Conservation (phyloP, 92 coral and sea anemone species). For the Bergia puertoricense region DNA sequence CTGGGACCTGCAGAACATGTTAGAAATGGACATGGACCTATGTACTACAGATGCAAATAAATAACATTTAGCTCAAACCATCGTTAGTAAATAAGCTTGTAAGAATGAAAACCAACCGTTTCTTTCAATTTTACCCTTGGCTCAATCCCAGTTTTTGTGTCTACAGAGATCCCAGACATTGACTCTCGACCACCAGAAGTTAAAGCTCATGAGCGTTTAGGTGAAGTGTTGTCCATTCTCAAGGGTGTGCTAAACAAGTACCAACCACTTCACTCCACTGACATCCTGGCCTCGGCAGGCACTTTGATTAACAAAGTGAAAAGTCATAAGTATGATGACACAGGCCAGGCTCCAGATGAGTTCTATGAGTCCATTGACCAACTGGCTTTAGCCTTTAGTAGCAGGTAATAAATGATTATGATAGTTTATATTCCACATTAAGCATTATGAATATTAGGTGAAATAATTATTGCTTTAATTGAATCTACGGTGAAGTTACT, state of each 20-base stretch:
- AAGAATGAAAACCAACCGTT: no score
- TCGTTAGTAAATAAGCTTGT: no score
- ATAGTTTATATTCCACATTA: not conserved
- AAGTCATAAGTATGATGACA: slow-evolving; percentile 83
- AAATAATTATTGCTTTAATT: not conserved
- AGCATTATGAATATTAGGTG: no score
- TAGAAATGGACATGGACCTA: no score
- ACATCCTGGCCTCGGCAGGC: slow-evolving; percentile 96
- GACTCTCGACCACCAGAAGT: slow-evolving; percentile 71
- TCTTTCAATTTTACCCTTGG: no score
- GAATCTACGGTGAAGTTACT: no score
- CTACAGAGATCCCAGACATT: slow-evolving; percentile 67
- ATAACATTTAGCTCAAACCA: no score
- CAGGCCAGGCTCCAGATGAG: slow-evolving; percentile 84
- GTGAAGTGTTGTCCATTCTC: slow-evolving; percentile 88
- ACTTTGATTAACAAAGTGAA: slow-evolving; percentile 84
- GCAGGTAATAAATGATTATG: slow-evolving; percentile 64
- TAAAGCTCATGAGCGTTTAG: slow-evolving; percentile 91
- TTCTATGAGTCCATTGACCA: slow-evolving; percentile 97
- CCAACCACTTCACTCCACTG: slow-evolving; percentile 87
- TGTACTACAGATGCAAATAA: no score
- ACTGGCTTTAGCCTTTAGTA: slow-evolving; percentile 93
- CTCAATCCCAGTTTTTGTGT: not conserved
- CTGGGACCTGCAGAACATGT: no score
- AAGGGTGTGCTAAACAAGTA: slow-evolving; percentile 90